Percentiles rank a stretch among this genome's conserved stretches.
These are phyloP conservation scores for Gulo gulo DNA, from an alignment of 2,113 vertebrate genomes.

Conservation along the genomic window DNA sequence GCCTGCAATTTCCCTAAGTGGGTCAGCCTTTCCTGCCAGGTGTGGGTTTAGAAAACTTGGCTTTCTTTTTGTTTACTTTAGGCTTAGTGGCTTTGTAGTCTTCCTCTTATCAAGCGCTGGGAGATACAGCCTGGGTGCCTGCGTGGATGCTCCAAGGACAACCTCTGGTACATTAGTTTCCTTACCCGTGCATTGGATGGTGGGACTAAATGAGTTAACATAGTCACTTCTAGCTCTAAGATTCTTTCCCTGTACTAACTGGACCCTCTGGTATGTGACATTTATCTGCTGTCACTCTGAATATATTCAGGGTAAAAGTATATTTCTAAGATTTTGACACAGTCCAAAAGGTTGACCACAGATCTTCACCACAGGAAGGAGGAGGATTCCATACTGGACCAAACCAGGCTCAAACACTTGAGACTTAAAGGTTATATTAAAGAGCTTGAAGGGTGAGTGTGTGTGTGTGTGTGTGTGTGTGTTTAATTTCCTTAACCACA, in stretches of 20 bases:
- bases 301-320: neutral
- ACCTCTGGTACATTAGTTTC: neutral
- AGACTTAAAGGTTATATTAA: neutral
- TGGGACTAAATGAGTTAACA: neutral
- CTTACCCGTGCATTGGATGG: neutral
- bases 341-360: neutral
- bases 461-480: neutral
- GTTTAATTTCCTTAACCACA: neutral
- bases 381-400: neutral
- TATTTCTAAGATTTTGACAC: slow-evolving; percentile 9
- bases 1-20: neutral
- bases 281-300: neutral
- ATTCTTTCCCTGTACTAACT: neutral
- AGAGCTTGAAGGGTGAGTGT: neutral
- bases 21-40: neutral
- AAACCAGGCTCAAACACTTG: neutral
- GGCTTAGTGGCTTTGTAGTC: neutral
- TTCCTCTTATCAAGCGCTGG: neutral
- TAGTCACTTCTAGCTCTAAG: neutral
- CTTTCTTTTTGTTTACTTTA: slow-evolving; percentile 22
- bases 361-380: neutral
- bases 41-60: slow-evolving; percentile 4
- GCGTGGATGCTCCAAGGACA: neutral
- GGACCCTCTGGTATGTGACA: neutral
- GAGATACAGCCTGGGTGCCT: neutral